Conservation (phyloP, 2,797 vertebrate genomes). For the Urocyon cinereoargenteus region DNA sequence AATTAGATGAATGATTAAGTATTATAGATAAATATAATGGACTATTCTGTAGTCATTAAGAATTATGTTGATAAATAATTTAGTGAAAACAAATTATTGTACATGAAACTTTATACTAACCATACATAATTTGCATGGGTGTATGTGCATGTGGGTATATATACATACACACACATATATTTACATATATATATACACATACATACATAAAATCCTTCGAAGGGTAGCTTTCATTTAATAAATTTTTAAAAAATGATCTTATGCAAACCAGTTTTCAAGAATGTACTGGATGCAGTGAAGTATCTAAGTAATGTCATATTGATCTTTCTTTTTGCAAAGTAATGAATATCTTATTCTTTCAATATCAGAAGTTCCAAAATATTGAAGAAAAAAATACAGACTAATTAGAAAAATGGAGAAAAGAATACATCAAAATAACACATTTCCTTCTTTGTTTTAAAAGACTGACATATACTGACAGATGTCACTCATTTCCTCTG, state of each 20-base stretch:
- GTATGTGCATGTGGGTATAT: background rate
- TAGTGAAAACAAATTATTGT: background rate
- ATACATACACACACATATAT: background rate
- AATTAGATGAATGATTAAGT: conserved; percentile 31
- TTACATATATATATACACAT: background rate
- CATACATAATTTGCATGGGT: background rate
- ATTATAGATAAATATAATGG: background rate
- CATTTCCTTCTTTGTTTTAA: background rate
- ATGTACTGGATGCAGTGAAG: background rate
- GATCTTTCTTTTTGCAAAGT: background rate
- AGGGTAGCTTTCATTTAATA: background rate
- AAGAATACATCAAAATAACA: background rate
- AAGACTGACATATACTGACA: background rate
- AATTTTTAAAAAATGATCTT: background rate
- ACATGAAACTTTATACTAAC: background rate
- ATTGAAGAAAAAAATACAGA: background rate
- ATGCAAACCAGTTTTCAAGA: background rate
- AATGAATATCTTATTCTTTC: background rate
- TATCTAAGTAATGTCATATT: background rate
- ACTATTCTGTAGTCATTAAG: background rate
- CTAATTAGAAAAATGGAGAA: background rate
- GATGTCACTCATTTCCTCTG: background rate
- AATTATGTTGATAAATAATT: conserved; percentile 20
- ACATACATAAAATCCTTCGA: background rate
- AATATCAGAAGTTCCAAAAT: background rate